These are phyloP conservation scores for Callipepla californica DNA, from an alignment of 2,113 vertebrate genomes.

Conservation along the genomic window DNA sequence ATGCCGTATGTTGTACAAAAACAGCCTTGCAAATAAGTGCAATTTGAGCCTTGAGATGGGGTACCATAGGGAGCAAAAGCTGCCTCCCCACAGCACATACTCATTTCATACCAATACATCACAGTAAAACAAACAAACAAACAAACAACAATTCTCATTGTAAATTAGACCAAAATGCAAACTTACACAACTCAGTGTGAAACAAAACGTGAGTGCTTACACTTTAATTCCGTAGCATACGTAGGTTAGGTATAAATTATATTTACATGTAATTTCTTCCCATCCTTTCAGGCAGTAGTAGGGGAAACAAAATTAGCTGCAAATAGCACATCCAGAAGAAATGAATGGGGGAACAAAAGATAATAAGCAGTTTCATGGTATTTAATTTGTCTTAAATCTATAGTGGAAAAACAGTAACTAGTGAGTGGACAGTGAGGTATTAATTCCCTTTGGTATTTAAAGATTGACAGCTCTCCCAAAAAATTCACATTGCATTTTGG, in stretches of 20 bases:
- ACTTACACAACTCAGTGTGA: not conserved
- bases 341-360: not conserved
- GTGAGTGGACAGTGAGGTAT: not conserved
- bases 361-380: constrained; percentile 10
- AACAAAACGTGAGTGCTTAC: not conserved
- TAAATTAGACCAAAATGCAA: not conserved
- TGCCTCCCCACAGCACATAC: not conserved
- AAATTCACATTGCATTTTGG: not conserved
- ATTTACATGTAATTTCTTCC: not conserved
- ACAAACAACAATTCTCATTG: not conserved
- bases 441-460: not conserved
- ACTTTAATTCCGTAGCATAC: not conserved
- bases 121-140: not conserved
- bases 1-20: not conserved
- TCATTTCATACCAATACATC: not conserved
- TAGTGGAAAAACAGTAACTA: constrained; percentile 22
- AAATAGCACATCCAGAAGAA: not conserved
- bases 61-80: not conserved
- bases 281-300: not conserved
- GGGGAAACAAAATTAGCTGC: constrained; percentile 25
- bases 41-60: not conserved
- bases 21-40: not conserved
- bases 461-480: constrained; percentile 21
- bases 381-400: constrained; percentile 44
- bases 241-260: not conserved